Percentiles rank a stretch among this genome's conserved stretches.
phyloP scores from a whole-genome alignment of 2,797 vertebrate genomes.

The Bryconaethiops microstoma region DNA sequence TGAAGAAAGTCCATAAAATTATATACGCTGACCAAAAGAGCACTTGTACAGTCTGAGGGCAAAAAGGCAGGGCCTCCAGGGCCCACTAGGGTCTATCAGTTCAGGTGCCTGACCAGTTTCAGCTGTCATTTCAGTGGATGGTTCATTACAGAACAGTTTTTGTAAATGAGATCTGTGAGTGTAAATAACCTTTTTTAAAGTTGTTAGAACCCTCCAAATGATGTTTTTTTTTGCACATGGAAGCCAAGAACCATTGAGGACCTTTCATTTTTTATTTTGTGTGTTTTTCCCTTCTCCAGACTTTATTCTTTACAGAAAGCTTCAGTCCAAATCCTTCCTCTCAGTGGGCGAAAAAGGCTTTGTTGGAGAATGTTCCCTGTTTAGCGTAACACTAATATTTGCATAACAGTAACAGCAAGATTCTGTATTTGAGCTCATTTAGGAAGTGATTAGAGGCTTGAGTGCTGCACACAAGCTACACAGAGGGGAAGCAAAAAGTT shows the following conservation, averaged over 20 bases:
- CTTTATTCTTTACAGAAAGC: slow-evolving; percentile 10
- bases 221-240: neutral
- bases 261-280: slow-evolving; percentile 29
- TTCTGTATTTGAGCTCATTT: slow-evolving; percentile 49
- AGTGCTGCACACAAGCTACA: slow-evolving; percentile 33
- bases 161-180: neutral
- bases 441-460: slow-evolving; percentile 52
- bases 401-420: slow-evolving; percentile 42
- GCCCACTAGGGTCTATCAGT: too few relatives aligned
- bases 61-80: too few relatives aligned
- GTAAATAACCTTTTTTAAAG: neutral
- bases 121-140: neutral
- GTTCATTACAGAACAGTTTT: neutral
- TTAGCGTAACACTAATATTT: slow-evolving; percentile 54
- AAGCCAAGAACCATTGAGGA: neutral
- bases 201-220: neutral
- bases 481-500: slow-evolving; percentile 25
- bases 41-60: too few relatives aligned
- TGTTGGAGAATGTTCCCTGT: slow-evolving; percentile 25
- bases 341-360: slow-evolving; percentile 27
- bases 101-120: neutral
- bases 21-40: too few relatives aligned
- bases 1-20: too few relatives aligned
- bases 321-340: slow-evolving; percentile 12
- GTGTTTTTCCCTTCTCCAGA: slow-evolving; percentile 12